Percentiles rank a stretch among this genome's conserved stretches.
These are phyloP conservation scores for Semicossyphus pulcher DNA, from an alignment of 2,113 vertebrate species.

Conservation along the genomic window DNA sequence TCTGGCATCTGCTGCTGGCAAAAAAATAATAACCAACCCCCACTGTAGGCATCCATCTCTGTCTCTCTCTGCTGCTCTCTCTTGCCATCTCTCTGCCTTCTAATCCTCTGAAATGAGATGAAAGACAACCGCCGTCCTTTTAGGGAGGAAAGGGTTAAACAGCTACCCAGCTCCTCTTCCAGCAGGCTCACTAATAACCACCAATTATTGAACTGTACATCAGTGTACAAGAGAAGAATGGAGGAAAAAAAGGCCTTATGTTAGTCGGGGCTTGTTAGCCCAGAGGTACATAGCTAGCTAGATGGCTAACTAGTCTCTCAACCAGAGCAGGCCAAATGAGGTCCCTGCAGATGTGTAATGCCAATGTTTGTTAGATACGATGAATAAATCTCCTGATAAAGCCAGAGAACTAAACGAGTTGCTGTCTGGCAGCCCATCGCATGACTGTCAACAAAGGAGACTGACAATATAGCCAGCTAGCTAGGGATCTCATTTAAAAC, in stretches of 20 bases:
- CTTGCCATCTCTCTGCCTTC: slow-evolving; percentile 39
- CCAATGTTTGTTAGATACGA: slow-evolving; percentile 50
- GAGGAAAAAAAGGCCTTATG: slow-evolving; percentile 30
- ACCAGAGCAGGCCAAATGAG: slow-evolving; percentile 58
- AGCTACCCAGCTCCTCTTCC: slow-evolving; percentile 60
- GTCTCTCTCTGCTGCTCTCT: slow-evolving; percentile 23
- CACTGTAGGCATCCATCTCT: slow-evolving; percentile 60
- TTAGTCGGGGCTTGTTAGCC: slow-evolving; percentile 57
- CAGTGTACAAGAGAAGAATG: slow-evolving; percentile 48
- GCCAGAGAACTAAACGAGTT: slow-evolving; percentile 54
- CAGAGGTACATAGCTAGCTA: slow-evolving; percentile 49
- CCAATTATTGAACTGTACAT: slow-evolving; percentile 75
- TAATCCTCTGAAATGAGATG: slow-evolving; percentile 68
- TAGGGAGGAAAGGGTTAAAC: slow-evolving; percentile 67
- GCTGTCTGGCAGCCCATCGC: slow-evolving; percentile 50
- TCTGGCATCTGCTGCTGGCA: slow-evolving; percentile 69
- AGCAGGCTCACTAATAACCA: slow-evolving; percentile 75
- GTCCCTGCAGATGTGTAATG: slow-evolving; percentile 52
- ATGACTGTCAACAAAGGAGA: slow-evolving; percentile 71
- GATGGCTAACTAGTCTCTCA: slow-evolving; percentile 51
- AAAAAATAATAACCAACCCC: slow-evolving; percentile 62
- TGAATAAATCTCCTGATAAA: slow-evolving; percentile 61
- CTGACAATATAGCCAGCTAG: slow-evolving; percentile 60
- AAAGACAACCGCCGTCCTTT: slow-evolving; percentile 62
- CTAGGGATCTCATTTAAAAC: slow-evolving; percentile 75